These are phyloP conservation scores for Silvanus unidentatus DNA, from an alignment of 2,888 invertebrate genomes.

Conservation along the genomic window DNA sequence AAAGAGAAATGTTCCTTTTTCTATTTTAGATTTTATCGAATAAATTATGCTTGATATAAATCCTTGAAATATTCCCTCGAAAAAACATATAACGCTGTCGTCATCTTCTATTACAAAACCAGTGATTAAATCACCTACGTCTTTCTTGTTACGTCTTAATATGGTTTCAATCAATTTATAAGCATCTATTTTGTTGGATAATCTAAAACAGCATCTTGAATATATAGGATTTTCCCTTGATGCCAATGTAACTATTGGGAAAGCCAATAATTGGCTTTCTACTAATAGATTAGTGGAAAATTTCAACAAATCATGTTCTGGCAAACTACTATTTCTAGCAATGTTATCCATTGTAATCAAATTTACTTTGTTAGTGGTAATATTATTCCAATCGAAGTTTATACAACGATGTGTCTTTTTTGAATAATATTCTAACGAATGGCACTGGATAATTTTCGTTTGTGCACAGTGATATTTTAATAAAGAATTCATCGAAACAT, in stretches of 20 bases:
- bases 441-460: slow-evolving; percentile 61
- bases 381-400: no score
- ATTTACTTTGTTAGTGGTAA: neutral
- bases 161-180: no score
- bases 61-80: slow-evolving; percentile 29
- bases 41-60: slow-evolving; percentile 28
- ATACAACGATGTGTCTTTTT: no score
- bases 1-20: slow-evolving; percentile 29
- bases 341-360: slow-evolving; percentile 5
- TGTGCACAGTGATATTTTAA: slow-evolving; percentile 23
- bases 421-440: slow-evolving; percentile 46
- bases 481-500: slow-evolving; percentile 27
- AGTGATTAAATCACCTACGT: slow-evolving; percentile 23
- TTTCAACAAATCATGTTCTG: no score
- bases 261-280: no score
- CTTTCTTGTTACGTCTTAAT: neutral
- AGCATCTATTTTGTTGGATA: no score
- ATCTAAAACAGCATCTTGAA: no score
- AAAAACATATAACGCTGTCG: slow-evolving; percentile 22
- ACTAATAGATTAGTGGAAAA: no score
- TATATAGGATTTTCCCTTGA: no score
- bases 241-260: no score
- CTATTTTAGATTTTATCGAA: slow-evolving; percentile 15
- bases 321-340: no score
- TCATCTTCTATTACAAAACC: slow-evolving; percentile 32